Base-by-base conservation (phyloP, 2,797 vertebrate genomes). In the Crax fasciolata region DNA sequence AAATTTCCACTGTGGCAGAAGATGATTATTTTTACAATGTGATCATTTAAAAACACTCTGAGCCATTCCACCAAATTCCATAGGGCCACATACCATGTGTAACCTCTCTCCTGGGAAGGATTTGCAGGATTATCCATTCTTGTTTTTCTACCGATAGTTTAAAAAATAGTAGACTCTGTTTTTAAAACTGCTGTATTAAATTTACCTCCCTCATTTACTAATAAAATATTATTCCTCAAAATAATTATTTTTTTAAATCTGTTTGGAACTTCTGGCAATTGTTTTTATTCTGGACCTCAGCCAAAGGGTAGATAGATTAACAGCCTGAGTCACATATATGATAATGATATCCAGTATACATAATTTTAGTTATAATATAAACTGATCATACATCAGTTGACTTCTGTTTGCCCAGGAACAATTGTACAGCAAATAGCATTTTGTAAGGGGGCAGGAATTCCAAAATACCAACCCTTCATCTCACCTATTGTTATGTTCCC, bases 401-500 rank as follows among this genome's bases (percentile, higher is more conserved):
- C 27, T 70, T 24, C 7, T 19, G 14, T 25, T 25, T 96, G 15
- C 43, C 24, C 2, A 0, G 21, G 32, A 85, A 57, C 39, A 17
- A 55, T 49, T 39, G 5, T 14, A 9, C 41, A 88, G 74, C 51
- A 41, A 11, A 28, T 38, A 38, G 11, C 66, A 43, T 38, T 87
- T 72, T 68, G 25, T 23, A 9, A 13, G 20, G 59, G 2, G 41
- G 62, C 10, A 66, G 57, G 30, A 65, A 68, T 66, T 86, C 41
- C 25, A 24, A 65, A 79, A 51, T 24, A 76, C 23, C 43, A 66
- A 68, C 10, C 1, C n/a, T 73, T 92, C 54, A 7, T 52, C 98
- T 99, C 98, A 99, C 99, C 98, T 93, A 98, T 96, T 19, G 99
- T 99, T 95, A 99, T 95, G 94, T 99, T 99, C 81, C 97, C 97